Evolutionary conservation across 2,113 vertebrate genomes (phyloP).

Genomic region (Lates calcarifer): DNA sequence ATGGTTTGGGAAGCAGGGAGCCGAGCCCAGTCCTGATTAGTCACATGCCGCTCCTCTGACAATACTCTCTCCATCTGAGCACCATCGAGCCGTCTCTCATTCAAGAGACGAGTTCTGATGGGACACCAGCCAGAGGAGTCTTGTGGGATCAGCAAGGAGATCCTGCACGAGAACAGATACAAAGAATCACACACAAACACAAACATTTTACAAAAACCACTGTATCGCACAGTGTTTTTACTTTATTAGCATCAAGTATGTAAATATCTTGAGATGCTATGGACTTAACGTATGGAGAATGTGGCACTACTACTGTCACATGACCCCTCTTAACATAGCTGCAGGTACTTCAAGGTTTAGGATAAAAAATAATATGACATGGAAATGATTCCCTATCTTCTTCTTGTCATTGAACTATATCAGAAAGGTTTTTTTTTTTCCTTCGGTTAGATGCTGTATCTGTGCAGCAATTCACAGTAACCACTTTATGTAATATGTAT

Average conservation of each 20-base stretch:
- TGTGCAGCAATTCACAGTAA: slow-evolving; percentile 10
- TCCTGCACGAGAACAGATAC: slow-evolving; percentile 36
- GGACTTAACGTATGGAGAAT: not conserved
- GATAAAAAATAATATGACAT: not conserved
- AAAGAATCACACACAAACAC: slow-evolving; percentile 41
- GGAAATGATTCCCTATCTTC: not conserved
- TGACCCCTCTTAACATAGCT: not conserved
- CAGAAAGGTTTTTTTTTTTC: not conserved
- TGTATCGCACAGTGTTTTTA: not conserved
- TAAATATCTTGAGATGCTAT: not conserved
- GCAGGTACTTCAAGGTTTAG: not conserved
- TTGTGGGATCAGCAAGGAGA: slow-evolving; percentile 56
- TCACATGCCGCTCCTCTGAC: slow-evolving; percentile 74
- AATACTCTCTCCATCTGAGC: slow-evolving; percentile 76
- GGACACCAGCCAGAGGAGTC: slow-evolving; percentile 68
- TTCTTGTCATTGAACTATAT: not conserved
- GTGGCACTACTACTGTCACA: not conserved
- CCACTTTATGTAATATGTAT: slow-evolving; percentile 13
- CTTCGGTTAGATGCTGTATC: slow-evolving; percentile 4
- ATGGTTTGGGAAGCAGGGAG: slow-evolving; percentile 65
- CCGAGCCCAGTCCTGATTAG: slow-evolving; percentile 77
- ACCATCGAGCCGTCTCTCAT: slow-evolving; percentile 66
- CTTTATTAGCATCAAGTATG: slow-evolving; percentile 4
- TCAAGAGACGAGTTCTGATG: slow-evolving; percentile 68
- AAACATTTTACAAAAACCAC: slow-evolving; percentile 31